Conservation (phyloP, 2,113 vertebrate genomes). For the Oxygymnocypris stewartii region DNA sequence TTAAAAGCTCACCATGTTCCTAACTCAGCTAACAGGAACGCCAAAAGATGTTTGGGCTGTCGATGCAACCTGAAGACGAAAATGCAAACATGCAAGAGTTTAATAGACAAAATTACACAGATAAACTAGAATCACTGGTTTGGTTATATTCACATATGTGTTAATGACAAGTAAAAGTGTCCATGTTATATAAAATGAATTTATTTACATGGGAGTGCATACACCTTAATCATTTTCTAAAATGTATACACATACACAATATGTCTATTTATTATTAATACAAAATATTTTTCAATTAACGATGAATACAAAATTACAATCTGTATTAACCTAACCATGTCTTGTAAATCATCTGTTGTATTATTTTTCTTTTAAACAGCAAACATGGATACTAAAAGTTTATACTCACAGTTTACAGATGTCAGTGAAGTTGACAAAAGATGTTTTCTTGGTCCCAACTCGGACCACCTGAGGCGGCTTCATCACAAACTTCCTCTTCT, state of each 20-base stretch:
- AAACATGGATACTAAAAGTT: background rate
- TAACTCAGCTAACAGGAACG: conserved; percentile 97
- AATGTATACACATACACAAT: too few species aligned
- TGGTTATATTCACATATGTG: background rate
- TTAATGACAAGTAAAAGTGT: background rate
- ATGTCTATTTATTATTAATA: too few species aligned
- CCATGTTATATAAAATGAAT: background rate
- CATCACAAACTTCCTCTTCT: conserved; percentile 99
- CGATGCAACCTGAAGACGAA: conserved; percentile 87
- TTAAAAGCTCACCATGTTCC: conserved; percentile 86
- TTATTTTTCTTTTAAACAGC: background rate
- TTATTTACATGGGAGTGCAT: too few species aligned
- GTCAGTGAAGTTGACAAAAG: conserved; percentile 99
- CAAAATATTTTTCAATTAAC: too few species aligned
- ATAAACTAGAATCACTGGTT: background rate
- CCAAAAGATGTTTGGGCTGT: conserved; percentile 98
- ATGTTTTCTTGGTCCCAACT: conserved; percentile 99
- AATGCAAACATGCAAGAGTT: background rate
- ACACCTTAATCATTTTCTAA: too few species aligned
- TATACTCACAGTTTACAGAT: conserved; percentile 98
- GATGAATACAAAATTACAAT: background rate
- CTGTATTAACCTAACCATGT: background rate
- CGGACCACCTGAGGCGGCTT: conserved; percentile 99
- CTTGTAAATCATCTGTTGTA: background rate
- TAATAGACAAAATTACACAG: background rate